Percentiles rank a stretch among this genome's conserved stretches.
phyloP scores from a whole-genome alignment of 2,797 vertebrate genomes.

The Phyllotis vaccarum region DNA sequence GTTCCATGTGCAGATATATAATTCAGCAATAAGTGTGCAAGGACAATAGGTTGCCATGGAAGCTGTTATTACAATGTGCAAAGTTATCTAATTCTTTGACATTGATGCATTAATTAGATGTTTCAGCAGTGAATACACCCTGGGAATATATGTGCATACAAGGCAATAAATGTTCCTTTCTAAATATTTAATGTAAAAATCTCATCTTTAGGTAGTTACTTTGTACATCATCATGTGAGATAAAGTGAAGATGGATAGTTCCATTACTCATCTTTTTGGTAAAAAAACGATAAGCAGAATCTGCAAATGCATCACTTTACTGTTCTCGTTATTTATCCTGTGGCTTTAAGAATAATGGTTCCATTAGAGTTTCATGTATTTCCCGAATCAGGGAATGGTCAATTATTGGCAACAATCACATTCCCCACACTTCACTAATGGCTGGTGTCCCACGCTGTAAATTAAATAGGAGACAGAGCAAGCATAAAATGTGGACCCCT shows the following conservation, averaged over 20 bases:
- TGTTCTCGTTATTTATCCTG: constrained; percentile 68
- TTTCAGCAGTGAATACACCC: neutral
- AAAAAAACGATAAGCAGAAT: constrained; percentile 14
- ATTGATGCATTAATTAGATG: constrained; percentile 43
- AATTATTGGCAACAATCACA: constrained; percentile 78
- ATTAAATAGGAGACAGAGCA: constrained; percentile 75
- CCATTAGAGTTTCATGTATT: constrained; percentile 79
- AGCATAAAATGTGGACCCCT: constrained; percentile 77
- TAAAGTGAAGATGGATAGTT: constrained; percentile 59
- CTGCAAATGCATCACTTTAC: constrained; percentile 63
- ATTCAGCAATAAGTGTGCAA: constrained; percentile 31
- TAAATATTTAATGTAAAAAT: constrained; percentile 39
- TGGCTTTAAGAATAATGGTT: constrained; percentile 77
- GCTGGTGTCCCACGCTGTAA: constrained; percentile 78
- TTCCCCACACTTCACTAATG: constrained; percentile 79
- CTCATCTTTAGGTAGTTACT: constrained; percentile 51
- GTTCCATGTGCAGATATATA: neutral
- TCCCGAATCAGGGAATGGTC: constrained; percentile 73
- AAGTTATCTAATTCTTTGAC: constrained; percentile 10
- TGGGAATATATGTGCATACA: neutral
- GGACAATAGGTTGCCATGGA: constrained; percentile 66
- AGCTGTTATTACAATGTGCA: neutral
- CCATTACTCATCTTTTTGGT: constrained; percentile 55
- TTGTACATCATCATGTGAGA: constrained; percentile 38
- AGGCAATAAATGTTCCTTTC: neutral